Conservation (phyloP, 2,797 vertebrate species). For the Crypturellus tataupa region DNA sequence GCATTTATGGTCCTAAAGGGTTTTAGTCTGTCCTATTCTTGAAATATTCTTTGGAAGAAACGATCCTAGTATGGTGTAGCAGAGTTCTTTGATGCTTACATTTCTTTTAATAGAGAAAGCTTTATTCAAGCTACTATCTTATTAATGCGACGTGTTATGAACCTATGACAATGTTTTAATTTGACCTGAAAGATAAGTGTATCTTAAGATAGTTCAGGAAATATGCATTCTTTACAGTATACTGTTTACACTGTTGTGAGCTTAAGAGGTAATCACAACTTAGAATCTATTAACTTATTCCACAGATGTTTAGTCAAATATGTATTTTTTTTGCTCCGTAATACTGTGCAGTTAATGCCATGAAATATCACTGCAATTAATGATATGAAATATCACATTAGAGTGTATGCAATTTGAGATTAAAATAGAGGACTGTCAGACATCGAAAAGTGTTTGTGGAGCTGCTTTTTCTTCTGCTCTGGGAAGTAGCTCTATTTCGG, state of each 20-base stretch:
- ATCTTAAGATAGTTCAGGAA: background rate
- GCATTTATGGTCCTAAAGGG: background rate
- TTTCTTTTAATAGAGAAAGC: background rate
- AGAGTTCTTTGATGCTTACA: background rate
- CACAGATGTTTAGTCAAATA: background rate
- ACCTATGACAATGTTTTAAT: background rate
- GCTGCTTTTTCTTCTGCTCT: slow-evolving; percentile 42
- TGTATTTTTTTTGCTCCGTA: background rate
- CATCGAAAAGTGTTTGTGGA: slow-evolving; percentile 32
- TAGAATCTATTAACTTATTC: background rate
- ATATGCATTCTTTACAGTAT: background rate
- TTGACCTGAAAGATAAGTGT: background rate
- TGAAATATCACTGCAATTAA: background rate
- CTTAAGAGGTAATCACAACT: background rate
- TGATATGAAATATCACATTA: background rate
- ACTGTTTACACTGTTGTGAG: background rate
- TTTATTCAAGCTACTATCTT: slow-evolving; percentile 13
- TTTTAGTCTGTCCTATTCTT: slow-evolving; percentile 3
- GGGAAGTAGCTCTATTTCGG: slow-evolving; percentile 55
- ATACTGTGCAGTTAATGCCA: background rate
- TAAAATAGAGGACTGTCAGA: slow-evolving; percentile 34
- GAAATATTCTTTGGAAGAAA: background rate
- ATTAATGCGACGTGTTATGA: background rate
- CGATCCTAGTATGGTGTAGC: background rate
- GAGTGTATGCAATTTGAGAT: background rate